Base-by-base conservation (phyloP, 2,113 vertebrate species). In the Nycticebus coucang region DNA sequence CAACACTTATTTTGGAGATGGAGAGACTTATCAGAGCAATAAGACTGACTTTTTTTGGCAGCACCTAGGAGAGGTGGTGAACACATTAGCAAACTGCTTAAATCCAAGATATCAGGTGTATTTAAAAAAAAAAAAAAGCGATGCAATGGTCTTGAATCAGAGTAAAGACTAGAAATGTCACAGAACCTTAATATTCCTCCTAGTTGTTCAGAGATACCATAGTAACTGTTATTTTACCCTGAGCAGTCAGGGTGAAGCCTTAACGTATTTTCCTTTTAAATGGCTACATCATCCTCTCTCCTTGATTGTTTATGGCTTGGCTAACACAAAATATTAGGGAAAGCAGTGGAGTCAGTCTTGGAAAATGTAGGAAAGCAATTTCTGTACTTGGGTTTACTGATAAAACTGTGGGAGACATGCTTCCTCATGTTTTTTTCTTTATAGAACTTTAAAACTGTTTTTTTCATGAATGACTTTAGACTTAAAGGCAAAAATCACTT, bases 201-300 rank as follows among this genome's bases (percentile, higher is more conserved):
- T 15, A 45, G 8, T 93, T 85, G 87, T 93, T 79, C 35, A 81
- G 45, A 62, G 24, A 64, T 41, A 59, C 35, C 7, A 30, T 12
- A 71, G 6, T 35, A 75, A 71, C 26, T 95, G 89, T 95, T 78
- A 72, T 84, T 91, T 80, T 77, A 64, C n/a, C 82, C 55, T 68
- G 30, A 71, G 53, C 8, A 80, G 71, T 3, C 8, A 37, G 14
- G n/a, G 69, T 57, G 41, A 89, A 84, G 33, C 11, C 18, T 75
- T 87, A 17, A 62, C 60, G 82, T 4, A 37, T 77, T 89, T 84
- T 86, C 53, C 41, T 91, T 68, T 19, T 50, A 41, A 85, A 77
- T 35, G 2, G 13, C 4, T 30, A 5, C 17, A 9, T 71, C 60
- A 17, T 69, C 82, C 24, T 45, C 80, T 14, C 22, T 85, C 50